A percentile compares a stretch with the other conserved stretches of the same genome.
Conservation (phyloP, 2,888 invertebrate species). For the Baronia brevicornis region DNA sequence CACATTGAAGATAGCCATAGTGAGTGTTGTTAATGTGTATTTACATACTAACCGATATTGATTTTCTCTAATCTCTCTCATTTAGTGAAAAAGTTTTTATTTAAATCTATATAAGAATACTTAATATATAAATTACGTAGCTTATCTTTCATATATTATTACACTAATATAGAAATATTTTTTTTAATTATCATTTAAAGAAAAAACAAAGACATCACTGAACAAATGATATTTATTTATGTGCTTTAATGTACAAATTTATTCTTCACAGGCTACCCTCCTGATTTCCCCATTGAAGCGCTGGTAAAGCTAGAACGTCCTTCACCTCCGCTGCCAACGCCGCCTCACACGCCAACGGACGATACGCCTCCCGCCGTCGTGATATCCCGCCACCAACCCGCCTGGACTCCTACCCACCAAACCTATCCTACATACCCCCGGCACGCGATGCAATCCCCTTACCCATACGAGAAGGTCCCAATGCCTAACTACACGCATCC, state of each 20-base stretch:
- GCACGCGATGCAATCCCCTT: constrained; percentile 52
- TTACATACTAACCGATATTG: constrained; percentile 14
- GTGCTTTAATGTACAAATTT: constrained; percentile 16
- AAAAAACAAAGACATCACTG: neutral
- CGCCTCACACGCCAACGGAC: constrained; percentile 84
- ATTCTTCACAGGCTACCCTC: constrained; percentile 69
- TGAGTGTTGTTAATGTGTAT: constrained; percentile 34
- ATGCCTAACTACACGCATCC: constrained; percentile 50
- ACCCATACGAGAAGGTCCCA: constrained; percentile 58
- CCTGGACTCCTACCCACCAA: constrained; percentile 51
- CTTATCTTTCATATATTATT: no score
- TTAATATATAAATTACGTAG: no score
- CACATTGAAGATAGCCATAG: constrained; percentile 61
- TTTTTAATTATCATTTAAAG: no score
- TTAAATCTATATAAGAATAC: constrained; percentile 9
- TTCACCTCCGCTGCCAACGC: constrained; percentile 80
- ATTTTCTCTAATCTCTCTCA: constrained; percentile 10
- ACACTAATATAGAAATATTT: no score
- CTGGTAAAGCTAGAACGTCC: constrained; percentile 77
- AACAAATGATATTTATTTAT: constrained; percentile 7
- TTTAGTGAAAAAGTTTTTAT: neutral
- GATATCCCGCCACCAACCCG: constrained; percentile 54
- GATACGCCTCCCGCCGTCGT: constrained; percentile 69
- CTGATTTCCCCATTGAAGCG: constrained; percentile 75
- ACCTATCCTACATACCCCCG: constrained; percentile 54